These are phyloP conservation scores for Zaprionus camerounensis DNA, from an alignment of 1,140 invertebrate genomes.

Conservation along the genomic window DNA sequence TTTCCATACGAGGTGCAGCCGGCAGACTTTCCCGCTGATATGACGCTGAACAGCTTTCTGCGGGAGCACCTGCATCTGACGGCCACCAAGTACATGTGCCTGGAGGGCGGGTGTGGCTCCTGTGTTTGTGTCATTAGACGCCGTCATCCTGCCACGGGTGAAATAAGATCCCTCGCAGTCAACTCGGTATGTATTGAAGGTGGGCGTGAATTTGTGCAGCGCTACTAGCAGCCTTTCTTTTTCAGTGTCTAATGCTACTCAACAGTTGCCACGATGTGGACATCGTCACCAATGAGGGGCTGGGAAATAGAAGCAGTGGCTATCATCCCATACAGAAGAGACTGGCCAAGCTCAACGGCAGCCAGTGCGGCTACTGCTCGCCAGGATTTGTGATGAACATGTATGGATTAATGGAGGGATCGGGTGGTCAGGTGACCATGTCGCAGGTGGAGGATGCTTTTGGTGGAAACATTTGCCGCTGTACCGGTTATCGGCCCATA, in stretches of 20 bases:
- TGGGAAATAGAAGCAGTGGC: slow-evolving; percentile 88
- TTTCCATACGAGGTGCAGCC: slow-evolving; percentile 63
- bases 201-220: not conserved
- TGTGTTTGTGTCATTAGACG: slow-evolving; percentile 89
- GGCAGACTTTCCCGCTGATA: slow-evolving; percentile 83
- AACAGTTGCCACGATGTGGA: slow-evolving; percentile 90
- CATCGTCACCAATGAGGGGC: slow-evolving; percentile 91
- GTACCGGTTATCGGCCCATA: slow-evolving; percentile 94
- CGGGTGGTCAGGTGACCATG: slow-evolving; percentile 86
- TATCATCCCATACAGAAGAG: slow-evolving; percentile 89
- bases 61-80: slow-evolving; percentile 88
- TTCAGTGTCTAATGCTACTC: slow-evolving; percentile 89
- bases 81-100: slow-evolving; percentile 92
- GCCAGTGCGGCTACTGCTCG: slow-evolving; percentile 92
- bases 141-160: slow-evolving; percentile 85
- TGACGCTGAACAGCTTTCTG: slow-evolving; percentile 89
- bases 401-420: slow-evolving; percentile 87
- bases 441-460: slow-evolving; percentile 90
- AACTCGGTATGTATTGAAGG: slow-evolving; percentile 88
- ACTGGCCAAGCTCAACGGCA: slow-evolving; percentile 89
- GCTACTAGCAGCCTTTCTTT: not conserved
- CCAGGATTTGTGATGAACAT: slow-evolving; percentile 94
- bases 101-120: slow-evolving; percentile 92
- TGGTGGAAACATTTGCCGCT: slow-evolving; percentile 93
- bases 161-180: slow-evolving; percentile 86